Conservation (phyloP, 2,888 invertebrate species). For the Pollenia angustigena region DNA sequence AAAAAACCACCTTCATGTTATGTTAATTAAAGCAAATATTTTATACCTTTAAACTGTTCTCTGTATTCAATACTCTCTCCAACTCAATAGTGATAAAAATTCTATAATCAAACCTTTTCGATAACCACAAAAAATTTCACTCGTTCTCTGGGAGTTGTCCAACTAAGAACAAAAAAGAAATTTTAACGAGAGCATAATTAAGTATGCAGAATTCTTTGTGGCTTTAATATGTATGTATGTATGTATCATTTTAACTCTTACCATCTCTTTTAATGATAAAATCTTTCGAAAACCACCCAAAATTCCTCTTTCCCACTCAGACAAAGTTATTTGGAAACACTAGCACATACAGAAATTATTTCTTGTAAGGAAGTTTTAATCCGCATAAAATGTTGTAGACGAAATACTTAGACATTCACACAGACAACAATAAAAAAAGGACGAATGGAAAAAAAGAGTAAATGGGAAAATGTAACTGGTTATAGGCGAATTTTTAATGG, state of each 20-base stretch:
- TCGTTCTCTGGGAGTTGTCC: not conserved
- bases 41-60: too few relatives aligned
- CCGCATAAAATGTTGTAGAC: constrained; percentile 37
- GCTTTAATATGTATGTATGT: not conserved
- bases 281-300: not conserved
- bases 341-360: constrained; percentile 10
- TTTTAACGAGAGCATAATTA: too few relatives aligned
- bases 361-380: constrained; percentile 11
- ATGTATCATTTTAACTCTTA: not conserved
- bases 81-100: too few relatives aligned
- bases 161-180: not conserved
- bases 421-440: not conserved
- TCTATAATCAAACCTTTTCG: not conserved
- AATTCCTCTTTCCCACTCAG: not conserved
- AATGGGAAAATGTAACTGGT: not conserved
- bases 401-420: constrained; percentile 50
- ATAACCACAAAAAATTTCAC: not conserved
- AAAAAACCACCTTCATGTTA: too few relatives aligned
- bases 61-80: too few relatives aligned
- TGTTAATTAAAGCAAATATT: too few relatives aligned
- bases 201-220: not conserved
- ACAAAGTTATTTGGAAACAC: not conserved
- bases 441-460: not conserved
- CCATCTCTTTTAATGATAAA: not conserved
- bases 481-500: not conserved